These are phyloP conservation scores for Sinodicranocentrus sp. DNA, from an alignment of 2,888 invertebrate genomes.

Conservation along the genomic window DNA sequence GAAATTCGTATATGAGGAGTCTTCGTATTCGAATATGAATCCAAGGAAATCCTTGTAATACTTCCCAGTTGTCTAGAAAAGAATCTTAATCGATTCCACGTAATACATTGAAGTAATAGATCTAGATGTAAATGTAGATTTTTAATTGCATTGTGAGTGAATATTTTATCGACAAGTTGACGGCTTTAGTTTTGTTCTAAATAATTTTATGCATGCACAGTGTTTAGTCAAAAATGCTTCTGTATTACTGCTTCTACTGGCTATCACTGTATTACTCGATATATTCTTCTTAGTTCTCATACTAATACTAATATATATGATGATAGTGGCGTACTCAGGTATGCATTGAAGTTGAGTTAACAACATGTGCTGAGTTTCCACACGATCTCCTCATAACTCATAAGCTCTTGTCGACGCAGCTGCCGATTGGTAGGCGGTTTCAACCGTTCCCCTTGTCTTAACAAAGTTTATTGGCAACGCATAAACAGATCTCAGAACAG, in stretches of 20 bases:
- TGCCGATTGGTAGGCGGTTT: conserved; percentile 73
- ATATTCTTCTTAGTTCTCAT: too few relatives aligned
- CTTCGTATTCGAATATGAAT: too few relatives aligned
- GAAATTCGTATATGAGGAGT: too few relatives aligned
- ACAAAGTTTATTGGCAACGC: conserved; percentile 61
- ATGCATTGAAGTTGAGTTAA: too few relatives aligned
- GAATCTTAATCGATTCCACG: too few relatives aligned
- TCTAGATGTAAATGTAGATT: conserved; percentile 25
- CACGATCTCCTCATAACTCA: conserved; percentile 74
- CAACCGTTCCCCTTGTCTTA: conserved; percentile 57
- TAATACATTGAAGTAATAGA: too few relatives aligned
- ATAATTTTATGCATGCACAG: conserved; percentile 27
- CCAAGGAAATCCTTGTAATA: too few relatives aligned
- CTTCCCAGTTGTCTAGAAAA: too few relatives aligned
- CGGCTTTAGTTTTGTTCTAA: conserved; percentile 4
- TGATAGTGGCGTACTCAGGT: too few relatives aligned
- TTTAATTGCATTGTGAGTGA: conserved; percentile 70
- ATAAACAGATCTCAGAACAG: background rate
- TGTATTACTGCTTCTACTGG: background rate
- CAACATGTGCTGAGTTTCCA: conserved; percentile 48
- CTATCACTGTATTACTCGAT: background rate
- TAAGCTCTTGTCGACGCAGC: conserved; percentile 59
- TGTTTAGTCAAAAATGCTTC: background rate
- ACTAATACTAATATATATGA: too few relatives aligned
- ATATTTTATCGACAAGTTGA: conserved; percentile 50